These are phyloP conservation scores for Bucco capensis DNA, from an alignment of 2,113 vertebrate genomes.

Conservation along the genomic window DNA sequence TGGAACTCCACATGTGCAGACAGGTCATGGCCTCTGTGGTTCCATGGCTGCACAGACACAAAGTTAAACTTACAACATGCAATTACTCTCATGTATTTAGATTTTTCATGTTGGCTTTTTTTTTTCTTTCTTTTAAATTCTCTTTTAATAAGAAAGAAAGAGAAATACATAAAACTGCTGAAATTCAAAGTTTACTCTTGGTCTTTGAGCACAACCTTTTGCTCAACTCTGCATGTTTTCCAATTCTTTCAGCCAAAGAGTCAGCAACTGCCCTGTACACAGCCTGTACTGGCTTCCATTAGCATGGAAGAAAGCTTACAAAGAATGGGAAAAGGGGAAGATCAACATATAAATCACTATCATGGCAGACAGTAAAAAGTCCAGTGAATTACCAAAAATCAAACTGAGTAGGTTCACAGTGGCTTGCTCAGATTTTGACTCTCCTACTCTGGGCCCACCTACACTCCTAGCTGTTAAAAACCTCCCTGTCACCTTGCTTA, in stretches of 20 bases:
- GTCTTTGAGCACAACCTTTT: neutral
- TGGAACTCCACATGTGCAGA: neutral
- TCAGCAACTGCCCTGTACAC: no score
- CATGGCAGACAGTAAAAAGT: neutral
- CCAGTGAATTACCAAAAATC: neutral
- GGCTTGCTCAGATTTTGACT: neutral
- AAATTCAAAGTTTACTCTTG: neutral
- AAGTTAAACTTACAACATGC: neutral
- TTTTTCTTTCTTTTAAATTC: no score
- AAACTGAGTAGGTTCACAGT: rapidly evolving
- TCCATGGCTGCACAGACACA: neutral
- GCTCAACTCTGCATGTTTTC: neutral
- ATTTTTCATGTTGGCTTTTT: neutral
- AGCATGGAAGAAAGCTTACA: neutral
- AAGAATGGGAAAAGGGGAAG: neutral
- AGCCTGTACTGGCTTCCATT: no score
- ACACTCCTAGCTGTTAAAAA: neutral
- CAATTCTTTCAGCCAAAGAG: neutral
- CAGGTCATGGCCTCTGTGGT: neutral
- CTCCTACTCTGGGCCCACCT: neutral
- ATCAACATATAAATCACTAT: neutral
- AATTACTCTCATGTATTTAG: neutral
- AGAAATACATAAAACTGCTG: neutral
- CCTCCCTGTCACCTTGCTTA: neutral
- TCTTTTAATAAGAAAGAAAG: neutral